phyloP scores from a whole-genome alignment of 2,888 invertebrate genomes.

The Priocnemis perturbator region DNA sequence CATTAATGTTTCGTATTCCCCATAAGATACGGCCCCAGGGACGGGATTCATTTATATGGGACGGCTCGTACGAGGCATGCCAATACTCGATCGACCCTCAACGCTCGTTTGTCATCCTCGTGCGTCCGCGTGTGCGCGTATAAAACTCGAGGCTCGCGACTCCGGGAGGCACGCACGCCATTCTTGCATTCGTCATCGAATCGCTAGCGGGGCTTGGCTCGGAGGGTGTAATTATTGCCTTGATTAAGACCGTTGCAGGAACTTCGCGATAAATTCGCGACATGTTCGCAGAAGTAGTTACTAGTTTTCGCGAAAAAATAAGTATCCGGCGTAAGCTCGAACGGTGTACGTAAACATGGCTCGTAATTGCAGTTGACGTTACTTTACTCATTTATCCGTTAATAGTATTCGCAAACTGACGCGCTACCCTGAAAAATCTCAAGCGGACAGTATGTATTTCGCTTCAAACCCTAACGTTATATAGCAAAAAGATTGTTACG shows the following conservation, averaged over 20 bases:
- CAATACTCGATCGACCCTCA: conserved; percentile 71
- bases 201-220: conserved; percentile 22
- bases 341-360: too few relatives aligned
- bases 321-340: too few relatives aligned
- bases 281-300: too few relatives aligned
- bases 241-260: conserved; percentile 1
- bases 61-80: conserved; percentile 60
- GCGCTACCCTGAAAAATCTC: too few relatives aligned
- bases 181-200: conserved; percentile 53
- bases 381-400: too few relatives aligned
- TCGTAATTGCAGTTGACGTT: too few relatives aligned
- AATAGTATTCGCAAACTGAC: too few relatives aligned
- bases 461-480: too few relatives aligned
- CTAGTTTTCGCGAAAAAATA: too few relatives aligned
- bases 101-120: conserved; percentile 67
- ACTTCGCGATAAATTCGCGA: conserved; percentile 1
- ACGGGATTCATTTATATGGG: conserved; percentile 72
- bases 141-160: conserved; percentile 1
- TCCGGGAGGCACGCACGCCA: conserved; percentile 32
- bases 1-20: conserved; percentile 72
- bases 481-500: too few relatives aligned
- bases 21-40: conserved; percentile 68
- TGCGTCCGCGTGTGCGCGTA: conserved; percentile 15
- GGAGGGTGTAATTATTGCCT: conserved; percentile 13
- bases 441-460: too few relatives aligned